phyloP scores from a whole-genome alignment of 2,113 vertebrate species.

The Hippoglossus stenolepis region DNA sequence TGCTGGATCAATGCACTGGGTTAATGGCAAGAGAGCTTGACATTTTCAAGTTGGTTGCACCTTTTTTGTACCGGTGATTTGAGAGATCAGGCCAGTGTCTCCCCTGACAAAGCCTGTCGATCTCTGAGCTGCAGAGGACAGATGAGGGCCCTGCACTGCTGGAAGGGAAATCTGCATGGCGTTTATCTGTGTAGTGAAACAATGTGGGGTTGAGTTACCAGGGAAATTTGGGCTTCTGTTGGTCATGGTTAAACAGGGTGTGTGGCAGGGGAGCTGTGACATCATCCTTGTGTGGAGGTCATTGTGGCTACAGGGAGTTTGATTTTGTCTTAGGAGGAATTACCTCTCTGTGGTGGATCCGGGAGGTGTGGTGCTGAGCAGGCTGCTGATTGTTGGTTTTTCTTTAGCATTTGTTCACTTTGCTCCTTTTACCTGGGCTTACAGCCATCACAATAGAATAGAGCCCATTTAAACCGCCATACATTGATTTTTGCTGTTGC shows the following conservation, averaged over 20 bases:
- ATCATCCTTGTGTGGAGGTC: too few relatives aligned
- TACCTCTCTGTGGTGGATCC: too few relatives aligned
- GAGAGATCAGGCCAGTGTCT: constrained; percentile 18
- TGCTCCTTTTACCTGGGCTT: neutral
- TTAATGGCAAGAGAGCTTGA: constrained; percentile 50
- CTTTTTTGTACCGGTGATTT: constrained; percentile 48
- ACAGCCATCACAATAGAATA: constrained; percentile 4
- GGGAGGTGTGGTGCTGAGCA: too few relatives aligned
- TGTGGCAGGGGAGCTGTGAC: too few relatives aligned
- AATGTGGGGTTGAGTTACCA: constrained; percentile 31
- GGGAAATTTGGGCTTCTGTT: constrained; percentile 29
- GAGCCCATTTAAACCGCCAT: constrained; percentile 7
- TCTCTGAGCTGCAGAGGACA: constrained; percentile 10
- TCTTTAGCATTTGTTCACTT: too few relatives aligned
- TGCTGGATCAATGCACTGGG: constrained; percentile 41
- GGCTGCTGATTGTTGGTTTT: too few relatives aligned
- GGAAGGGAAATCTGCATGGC: constrained; percentile 17
- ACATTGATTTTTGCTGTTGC: neutral
- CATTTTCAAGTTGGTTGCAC: constrained; percentile 52
- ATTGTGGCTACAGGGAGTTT: too few relatives aligned
- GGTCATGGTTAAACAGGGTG: constrained; percentile 55
- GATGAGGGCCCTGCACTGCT: constrained; percentile 10
- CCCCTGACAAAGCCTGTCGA: constrained; percentile 23
- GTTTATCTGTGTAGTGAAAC: constrained; percentile 24
- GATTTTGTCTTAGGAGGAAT: too few relatives aligned